Conservation (phyloP, 2,888 invertebrate genomes). For the Temnothorax ravouxi region DNA sequence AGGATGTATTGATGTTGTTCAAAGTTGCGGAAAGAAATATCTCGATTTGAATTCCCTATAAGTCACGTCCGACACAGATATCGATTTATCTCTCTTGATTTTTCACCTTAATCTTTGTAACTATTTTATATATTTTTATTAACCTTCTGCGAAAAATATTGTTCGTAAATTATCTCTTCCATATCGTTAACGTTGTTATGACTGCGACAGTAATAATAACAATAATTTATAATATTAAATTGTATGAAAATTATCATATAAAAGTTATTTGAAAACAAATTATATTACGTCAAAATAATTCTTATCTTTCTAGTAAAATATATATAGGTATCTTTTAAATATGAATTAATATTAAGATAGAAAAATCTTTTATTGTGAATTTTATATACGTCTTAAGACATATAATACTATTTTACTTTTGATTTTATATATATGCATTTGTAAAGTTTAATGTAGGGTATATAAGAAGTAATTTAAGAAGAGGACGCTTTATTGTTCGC, state of each 20-base stretch:
- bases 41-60: conserved; percentile 23
- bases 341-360: not conserved
- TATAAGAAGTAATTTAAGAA: conserved; percentile 34
- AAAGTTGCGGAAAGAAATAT: conserved; percentile 39
- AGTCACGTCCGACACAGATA: not conserved
- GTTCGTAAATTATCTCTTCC: not conserved
- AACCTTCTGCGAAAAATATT: not conserved
- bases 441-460: conserved; percentile 12
- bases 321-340: not conserved
- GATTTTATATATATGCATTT: conserved; percentile 23
- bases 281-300: not conserved
- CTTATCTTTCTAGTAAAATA: not conserved
- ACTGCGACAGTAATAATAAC: not conserved
- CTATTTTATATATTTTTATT: not conserved
- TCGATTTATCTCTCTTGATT: conserved; percentile 45
- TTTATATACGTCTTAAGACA: not conserved
- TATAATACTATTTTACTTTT: not conserved
- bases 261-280: not conserved
- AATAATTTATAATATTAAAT: conserved; percentile 4
- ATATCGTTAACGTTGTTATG: not conserved
- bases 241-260: not conserved
- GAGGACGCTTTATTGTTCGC: not conserved
- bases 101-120: not conserved
- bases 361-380: conserved; percentile 21
- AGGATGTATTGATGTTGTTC: conserved; percentile 26